Conservation (phyloP, 2,888 invertebrate genomes). For the Hipparchia semele region DNA sequence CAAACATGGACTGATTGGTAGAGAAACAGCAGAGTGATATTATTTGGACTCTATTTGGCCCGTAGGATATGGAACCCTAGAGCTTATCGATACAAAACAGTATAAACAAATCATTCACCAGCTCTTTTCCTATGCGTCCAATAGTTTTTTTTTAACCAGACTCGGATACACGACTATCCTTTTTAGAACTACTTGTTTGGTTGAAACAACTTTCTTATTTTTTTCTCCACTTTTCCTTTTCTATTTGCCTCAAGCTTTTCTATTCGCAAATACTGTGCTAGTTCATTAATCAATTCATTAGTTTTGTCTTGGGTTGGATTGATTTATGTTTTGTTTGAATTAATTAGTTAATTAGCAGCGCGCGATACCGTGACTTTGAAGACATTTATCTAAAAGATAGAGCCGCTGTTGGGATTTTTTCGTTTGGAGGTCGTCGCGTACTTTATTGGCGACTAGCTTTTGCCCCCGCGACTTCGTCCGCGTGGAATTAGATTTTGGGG, state of each 20-base stretch:
- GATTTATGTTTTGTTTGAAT: slow-evolving; percentile 17
- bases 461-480: too few relatives aligned
- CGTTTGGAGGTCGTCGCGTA: neutral
- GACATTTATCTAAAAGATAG: neutral
- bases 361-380: neutral
- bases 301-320: slow-evolving; percentile 1
- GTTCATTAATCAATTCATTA: neutral
- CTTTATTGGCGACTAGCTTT: neutral
- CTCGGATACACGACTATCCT: slow-evolving; percentile 52
- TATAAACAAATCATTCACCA: neutral
- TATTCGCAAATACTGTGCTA: slow-evolving; percentile 7
- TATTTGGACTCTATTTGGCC: too few relatives aligned
- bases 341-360: slow-evolving; percentile 11
- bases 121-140: slow-evolving; percentile 29
- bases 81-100: neutral
- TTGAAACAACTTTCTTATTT: slow-evolving; percentile 45
- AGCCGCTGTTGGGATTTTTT: neutral
- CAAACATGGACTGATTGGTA: too few relatives aligned
- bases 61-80: too few relatives aligned
- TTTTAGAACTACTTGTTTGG: slow-evolving; percentile 45
- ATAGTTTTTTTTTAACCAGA: slow-evolving; percentile 41
- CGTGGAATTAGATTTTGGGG: too few relatives aligned
- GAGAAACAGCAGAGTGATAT: too few relatives aligned
- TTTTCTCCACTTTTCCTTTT: slow-evolving; percentile 24
- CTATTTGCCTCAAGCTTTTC: slow-evolving; percentile 12